Conservation (phyloP, 1,140 invertebrate species). For the Drosophila baimaii region DNA sequence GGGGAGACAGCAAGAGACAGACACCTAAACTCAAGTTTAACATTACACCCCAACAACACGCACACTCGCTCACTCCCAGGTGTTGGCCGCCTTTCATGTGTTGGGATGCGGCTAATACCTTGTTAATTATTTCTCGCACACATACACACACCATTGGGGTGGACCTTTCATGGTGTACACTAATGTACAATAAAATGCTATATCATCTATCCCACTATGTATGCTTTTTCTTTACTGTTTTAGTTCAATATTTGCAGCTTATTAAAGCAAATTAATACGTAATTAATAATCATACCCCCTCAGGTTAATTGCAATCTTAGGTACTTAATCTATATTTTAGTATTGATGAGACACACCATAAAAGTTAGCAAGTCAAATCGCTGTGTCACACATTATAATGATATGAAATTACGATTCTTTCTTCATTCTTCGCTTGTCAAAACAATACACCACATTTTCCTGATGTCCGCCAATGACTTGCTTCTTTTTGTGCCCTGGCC, state of each 20-base stretch:
- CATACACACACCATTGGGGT: slow-evolving; percentile 13
- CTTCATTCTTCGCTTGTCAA: no score
- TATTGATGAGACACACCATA: not conserved
- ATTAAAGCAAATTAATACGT: no score
- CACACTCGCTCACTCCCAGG: slow-evolving; percentile 3
- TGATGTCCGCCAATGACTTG: not conserved
- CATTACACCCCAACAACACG: slow-evolving; percentile 21
- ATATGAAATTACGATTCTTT: not conserved
- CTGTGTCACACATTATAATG: not conserved
- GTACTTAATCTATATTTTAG: no score
- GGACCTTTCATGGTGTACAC: slow-evolving; percentile 1
- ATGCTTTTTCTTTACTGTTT: no score
- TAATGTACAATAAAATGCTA: not conserved
- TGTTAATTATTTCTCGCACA: slow-evolving; percentile 46
- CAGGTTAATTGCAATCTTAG: not conserved
- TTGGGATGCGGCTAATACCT: slow-evolving; percentile 42
- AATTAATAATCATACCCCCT: not conserved
- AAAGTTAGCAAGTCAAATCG: not conserved
- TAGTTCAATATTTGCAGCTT: no score
- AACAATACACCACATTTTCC: not conserved
- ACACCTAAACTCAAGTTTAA: slow-evolving; percentile 29
- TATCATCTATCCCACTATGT: not conserved
- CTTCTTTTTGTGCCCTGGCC: not conserved
- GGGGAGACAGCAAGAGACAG: not conserved
- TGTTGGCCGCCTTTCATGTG: slow-evolving; percentile 6